These are phyloP conservation scores for Ericerus pela DNA, from an alignment of 1,140 invertebrate species.

Conservation along the genomic window DNA sequence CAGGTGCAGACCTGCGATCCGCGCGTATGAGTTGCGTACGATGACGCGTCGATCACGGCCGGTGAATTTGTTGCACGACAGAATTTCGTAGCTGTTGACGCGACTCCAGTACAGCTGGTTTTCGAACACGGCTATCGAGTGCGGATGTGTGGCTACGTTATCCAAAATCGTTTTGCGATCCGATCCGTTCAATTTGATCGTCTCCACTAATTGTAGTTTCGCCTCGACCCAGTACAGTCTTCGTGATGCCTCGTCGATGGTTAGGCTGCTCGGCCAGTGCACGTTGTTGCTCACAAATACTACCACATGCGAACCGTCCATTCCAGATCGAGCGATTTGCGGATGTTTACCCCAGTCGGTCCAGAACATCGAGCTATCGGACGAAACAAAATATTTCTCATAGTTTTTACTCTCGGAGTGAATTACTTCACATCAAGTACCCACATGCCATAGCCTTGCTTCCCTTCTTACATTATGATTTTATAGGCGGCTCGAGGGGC, in stretches of 20 bases:
- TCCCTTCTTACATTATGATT: no score
- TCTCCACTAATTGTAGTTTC: constrained; percentile 55
- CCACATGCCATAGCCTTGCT: no score
- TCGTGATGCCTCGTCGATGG: constrained; percentile 68
- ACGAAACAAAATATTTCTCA: no score
- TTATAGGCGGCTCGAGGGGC: no score
- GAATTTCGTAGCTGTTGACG: constrained; percentile 46
- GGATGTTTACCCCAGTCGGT: constrained; percentile 61
- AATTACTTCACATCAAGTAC: no score
- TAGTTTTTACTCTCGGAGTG: no score
- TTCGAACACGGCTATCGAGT: constrained; percentile 71
- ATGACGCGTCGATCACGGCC: constrained; percentile 41
- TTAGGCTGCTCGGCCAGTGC: constrained; percentile 75
- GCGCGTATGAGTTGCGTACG: constrained; percentile 33
- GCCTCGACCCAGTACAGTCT: constrained; percentile 66
- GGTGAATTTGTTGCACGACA: constrained; percentile 50
- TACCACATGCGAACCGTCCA: constrained; percentile 60
- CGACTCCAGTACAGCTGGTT: constrained; percentile 78
- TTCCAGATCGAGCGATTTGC: constrained; percentile 56
- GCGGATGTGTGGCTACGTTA: constrained; percentile 52
- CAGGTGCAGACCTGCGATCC: constrained; percentile 46
- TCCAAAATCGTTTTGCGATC: constrained; percentile 43
- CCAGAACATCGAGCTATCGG: no score
- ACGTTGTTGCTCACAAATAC: constrained; percentile 39
- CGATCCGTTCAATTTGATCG: constrained; percentile 53